phyloP scores from a whole-genome alignment of 2,113 vertebrate genomes.

The Andinoacara biseriatus region DNA sequence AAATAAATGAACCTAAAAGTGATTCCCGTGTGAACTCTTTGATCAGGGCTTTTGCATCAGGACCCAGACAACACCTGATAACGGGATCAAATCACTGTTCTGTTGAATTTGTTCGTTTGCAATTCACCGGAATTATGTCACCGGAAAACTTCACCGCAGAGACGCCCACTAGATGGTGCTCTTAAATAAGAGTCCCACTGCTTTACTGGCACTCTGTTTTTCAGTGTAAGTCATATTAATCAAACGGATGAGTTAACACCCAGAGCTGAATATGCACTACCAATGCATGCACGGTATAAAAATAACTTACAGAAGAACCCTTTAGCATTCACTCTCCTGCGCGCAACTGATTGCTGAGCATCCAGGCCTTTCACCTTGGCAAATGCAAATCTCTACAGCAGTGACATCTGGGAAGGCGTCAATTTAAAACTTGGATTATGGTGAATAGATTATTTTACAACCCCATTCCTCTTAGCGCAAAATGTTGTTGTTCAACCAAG shows the following conservation, averaged over 20 bases:
- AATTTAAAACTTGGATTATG: slow-evolving; percentile 64
- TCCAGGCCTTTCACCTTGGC: slow-evolving; percentile 57
- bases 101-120: not conserved
- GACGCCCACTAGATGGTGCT: slow-evolving; percentile 66
- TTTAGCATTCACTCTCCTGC: slow-evolving; percentile 31
- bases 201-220: slow-evolving; percentile 2
- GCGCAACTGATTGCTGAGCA: slow-evolving; percentile 49
- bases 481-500: slow-evolving; percentile 52
- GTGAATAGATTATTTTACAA: slow-evolving; percentile 51
- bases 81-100: not conserved
- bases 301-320: slow-evolving; percentile 39
- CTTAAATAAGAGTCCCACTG: slow-evolving; percentile 8
- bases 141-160: not conserved
- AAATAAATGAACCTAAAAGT: not conserved
- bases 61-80: not conserved
- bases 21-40: not conserved
- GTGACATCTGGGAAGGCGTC: slow-evolving; percentile 48
- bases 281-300: slow-evolving; percentile 27
- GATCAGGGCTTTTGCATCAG: not conserved
- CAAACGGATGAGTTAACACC: slow-evolving; percentile 40
- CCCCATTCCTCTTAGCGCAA: slow-evolving; percentile 35
- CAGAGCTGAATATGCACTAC: slow-evolving; percentile 30
- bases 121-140: not conserved
- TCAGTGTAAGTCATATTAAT: slow-evolving; percentile 4
- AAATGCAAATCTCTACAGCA: slow-evolving; percentile 57